Evolutionary conservation across 2,888 invertebrate genomes (phyloP), one percentile per base, ranked within the genome.

Genomic region (Drosophila birchii): DNA sequence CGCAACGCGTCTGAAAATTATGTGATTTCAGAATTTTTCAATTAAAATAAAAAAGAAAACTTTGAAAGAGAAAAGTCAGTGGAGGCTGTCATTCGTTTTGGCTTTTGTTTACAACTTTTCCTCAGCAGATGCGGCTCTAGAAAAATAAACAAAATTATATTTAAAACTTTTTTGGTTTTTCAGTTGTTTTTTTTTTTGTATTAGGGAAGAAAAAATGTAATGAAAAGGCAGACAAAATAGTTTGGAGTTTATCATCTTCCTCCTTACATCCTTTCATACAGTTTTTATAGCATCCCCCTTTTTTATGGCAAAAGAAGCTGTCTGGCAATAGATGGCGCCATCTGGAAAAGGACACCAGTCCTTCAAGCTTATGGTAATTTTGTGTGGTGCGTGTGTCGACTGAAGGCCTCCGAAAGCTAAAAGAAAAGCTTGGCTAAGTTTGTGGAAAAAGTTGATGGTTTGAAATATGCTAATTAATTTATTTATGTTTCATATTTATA

Each of bases 11-110:
- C 64, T 68, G 77, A 75, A 86, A 88, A 85, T 85, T 85, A 86
- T 85, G 79, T 79, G 84, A 88, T 88, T 85, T 88, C 79, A 78
- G 63, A 77, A 88, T 86, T 80, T 83, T 86, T 86, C 88, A 88
- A 88, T 88, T 88, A 83, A 77, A 36, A 44, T 7, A 20, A 20
- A 44, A 23, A 4, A 36, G 78, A 77, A 86, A 77, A 9, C 18
- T 45, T 9, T 44, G 26, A 23, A 62, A 44, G n/a, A 5, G 36
- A 20, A 44, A 41, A 11, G 29, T 34, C 63, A 38, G 32, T 11
- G 34, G 44, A 32, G 9, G 41, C 61, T 68, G 77, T 77, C 79
- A 73, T 61, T 66, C 41, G 29, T 36, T 41, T 18, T 11, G 29
- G 23, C 47, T 38, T 77, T 59, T 41, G 20, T 56, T 69, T 63